phyloP scores from a whole-genome alignment of 2,888 invertebrate genomes.

The Eupeodes luniger region DNA sequence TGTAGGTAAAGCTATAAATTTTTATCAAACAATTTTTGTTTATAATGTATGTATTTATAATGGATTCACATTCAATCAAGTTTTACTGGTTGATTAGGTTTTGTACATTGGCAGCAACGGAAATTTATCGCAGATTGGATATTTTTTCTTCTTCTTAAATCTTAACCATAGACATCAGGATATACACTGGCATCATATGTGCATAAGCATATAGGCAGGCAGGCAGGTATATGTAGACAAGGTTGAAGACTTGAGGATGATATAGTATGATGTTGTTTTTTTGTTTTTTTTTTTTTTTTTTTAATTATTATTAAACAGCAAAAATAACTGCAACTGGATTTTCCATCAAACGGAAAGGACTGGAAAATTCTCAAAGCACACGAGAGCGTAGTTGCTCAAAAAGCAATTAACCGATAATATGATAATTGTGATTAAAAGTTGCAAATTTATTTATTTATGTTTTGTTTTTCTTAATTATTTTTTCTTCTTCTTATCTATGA shows the following conservation, averaged over 20 bases:
- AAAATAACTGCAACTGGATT: constrained; percentile 47
- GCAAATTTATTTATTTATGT: constrained; percentile 29
- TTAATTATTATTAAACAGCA: constrained; percentile 22
- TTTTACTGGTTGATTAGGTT: constrained; percentile 70
- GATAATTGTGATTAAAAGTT: constrained; percentile 69
- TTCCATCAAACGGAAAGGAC: constrained; percentile 45
- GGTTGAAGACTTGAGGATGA: constrained; percentile 26
- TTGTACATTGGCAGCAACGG: constrained; percentile 35
- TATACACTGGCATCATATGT: background rate
- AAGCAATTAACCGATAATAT: constrained; percentile 68
- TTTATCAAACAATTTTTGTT: constrained; percentile 30
- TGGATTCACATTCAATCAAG: constrained; percentile 71
- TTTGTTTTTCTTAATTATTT: background rate
- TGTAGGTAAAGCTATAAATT: constrained; percentile 8
- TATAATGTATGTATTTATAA: constrained; percentile 39
- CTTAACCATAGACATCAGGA: constrained; percentile 50
- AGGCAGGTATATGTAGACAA: background rate
- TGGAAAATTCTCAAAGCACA: constrained; percentile 40
- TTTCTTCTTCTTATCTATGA: background rate
- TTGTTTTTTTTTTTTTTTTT: background rate
- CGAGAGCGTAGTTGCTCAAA: constrained; percentile 17
- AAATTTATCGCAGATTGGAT: constrained; percentile 34
- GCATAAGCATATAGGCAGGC: background rate
- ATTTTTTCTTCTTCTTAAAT: constrained; percentile 13
- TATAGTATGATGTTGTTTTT: constrained; percentile 38